A percentile compares a stretch with the other conserved stretches of the same genome.
Evolutionary conservation across 2,797 vertebrate genomes (phyloP).

Genomic region (Myripristis jacobus): DNA sequence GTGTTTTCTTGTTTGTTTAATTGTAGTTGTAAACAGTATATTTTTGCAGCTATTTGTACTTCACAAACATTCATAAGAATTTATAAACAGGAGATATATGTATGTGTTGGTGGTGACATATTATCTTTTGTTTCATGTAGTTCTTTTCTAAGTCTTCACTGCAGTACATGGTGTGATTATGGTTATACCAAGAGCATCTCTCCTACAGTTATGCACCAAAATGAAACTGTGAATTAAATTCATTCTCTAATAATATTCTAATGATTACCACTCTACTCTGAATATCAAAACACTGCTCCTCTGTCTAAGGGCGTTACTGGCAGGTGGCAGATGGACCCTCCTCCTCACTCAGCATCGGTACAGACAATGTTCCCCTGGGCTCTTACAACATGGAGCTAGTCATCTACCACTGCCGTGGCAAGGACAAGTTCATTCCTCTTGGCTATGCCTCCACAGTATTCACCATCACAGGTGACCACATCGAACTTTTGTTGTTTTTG

Average conservation of each 20-base stretch:
- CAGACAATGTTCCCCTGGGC: constrained; percentile 85
- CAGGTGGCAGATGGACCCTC: constrained; percentile 91
- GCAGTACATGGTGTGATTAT: not conserved
- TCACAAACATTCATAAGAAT: no score
- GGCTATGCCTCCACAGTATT: constrained; percentile 88
- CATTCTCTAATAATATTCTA: not conserved
- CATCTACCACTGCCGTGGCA: constrained; percentile 91
- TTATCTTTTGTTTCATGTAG: no score
- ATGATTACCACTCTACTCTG: no score
- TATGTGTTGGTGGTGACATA: no score
- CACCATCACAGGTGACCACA: constrained; percentile 88
- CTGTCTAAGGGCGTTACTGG: constrained; percentile 89
- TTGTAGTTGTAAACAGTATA: no score
- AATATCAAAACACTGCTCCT: not conserved
- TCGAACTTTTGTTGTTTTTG: not conserved
- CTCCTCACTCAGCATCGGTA: constrained; percentile 87
- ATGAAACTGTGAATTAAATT: not conserved
- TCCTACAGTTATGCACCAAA: not conserved
- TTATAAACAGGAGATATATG: no score
- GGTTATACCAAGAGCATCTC: not conserved
- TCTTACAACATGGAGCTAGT: constrained; percentile 93
- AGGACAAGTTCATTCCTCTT: constrained; percentile 90
- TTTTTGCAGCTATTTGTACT: no score
- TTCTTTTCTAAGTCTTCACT: no score
- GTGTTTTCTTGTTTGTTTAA: no score